Conservation (phyloP, 2,113 vertebrate genomes). For the Thamnaconus septentrionalis region DNA sequence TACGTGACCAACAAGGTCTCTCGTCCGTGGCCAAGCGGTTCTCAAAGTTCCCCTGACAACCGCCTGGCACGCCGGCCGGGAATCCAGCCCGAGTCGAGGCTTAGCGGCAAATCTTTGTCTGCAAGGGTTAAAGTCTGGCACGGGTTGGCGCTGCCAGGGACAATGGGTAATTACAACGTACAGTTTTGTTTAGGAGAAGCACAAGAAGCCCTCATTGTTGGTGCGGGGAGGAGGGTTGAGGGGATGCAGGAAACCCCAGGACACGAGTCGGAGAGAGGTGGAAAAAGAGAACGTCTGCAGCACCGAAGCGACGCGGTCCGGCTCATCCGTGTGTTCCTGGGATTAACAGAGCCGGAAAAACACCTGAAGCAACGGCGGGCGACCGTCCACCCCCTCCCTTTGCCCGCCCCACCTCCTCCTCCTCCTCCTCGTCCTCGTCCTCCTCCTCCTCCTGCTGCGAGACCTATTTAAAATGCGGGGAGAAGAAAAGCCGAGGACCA, state of each 20-base stretch:
- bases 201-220: slow-evolving; percentile 16
- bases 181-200: slow-evolving; percentile 7
- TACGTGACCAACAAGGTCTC: no score
- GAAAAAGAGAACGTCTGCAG: not conserved
- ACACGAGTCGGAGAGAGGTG: not conserved
- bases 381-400: no score
- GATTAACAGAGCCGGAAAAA: no score
- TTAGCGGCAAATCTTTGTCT: slow-evolving; percentile 35
- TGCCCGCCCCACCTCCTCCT: no score
- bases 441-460: not conserved
- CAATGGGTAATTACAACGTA: slow-evolving; percentile 30
- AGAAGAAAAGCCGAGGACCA: not conserved
- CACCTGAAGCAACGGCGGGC: slow-evolving; percentile 2
- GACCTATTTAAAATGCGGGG: slow-evolving; percentile 13
- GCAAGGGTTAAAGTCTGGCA: slow-evolving; percentile 29
- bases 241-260: slow-evolving; percentile 27
- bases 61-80: slow-evolving; percentile 7
- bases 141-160: not conserved
- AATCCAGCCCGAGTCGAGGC: slow-evolving; percentile 17
- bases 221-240: not conserved
- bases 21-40: no score
- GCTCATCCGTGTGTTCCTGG: no score
- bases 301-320: not conserved
- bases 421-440: no score
- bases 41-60: not conserved